Conservation (phyloP, 2,113 vertebrate genomes). For the Hippocampus comes region DNA sequence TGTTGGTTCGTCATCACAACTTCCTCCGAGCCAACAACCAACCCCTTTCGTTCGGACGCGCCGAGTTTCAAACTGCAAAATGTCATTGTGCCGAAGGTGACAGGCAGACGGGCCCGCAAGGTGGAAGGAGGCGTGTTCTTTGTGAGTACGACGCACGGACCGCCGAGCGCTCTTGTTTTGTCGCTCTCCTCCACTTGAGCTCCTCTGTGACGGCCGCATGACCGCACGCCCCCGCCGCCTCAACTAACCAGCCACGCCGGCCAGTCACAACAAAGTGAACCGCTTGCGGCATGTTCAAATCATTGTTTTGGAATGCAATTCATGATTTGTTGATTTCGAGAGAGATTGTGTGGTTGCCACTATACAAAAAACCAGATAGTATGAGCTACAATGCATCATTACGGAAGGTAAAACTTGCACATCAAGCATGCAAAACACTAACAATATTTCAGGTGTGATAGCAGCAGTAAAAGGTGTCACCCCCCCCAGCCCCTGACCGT, state of each 20-base stretch:
- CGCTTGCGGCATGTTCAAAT: neutral
- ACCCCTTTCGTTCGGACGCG: neutral
- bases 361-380: too few species aligned
- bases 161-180: constrained; percentile 22
- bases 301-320: too few species aligned
- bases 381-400: too few species aligned
- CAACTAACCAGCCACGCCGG: constrained; percentile 38
- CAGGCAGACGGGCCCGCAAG: constrained; percentile 73
- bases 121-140: constrained; percentile 79
- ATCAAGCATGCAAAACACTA: too few species aligned
- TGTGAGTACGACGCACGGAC: constrained; percentile 68
- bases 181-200: constrained; percentile 30
- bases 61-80: constrained; percentile 18
- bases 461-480: neutral
- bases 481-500: neutral
- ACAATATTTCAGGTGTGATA: too few species aligned
- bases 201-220: constrained; percentile 38
- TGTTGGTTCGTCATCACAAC: too few species aligned
- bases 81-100: constrained; percentile 72
- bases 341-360: too few species aligned
- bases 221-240: constrained; percentile 13
- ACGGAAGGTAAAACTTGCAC: too few species aligned
- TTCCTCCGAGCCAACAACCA: neutral
- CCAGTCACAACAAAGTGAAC: neutral
- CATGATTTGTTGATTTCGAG: too few species aligned